A percentile compares a stretch with the other conserved stretches of the same genome.
These are phyloP conservation scores for Patella pellucida DNA, from an alignment of 2,888 invertebrate genomes.

Conservation along the genomic window DNA sequence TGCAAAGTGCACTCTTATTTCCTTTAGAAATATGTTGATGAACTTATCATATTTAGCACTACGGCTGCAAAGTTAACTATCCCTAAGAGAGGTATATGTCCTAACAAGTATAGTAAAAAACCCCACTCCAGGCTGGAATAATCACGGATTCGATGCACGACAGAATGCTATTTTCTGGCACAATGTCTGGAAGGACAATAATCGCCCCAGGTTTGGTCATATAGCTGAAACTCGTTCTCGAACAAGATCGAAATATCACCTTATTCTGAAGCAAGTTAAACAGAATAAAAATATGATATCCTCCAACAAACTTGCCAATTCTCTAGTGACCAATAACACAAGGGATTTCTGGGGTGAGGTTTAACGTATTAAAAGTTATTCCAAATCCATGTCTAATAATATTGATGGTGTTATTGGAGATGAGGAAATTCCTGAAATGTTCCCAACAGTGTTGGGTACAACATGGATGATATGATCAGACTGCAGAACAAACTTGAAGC, in stretches of 20 bases:
- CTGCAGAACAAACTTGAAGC: too few relatives aligned
- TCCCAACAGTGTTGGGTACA: too few relatives aligned
- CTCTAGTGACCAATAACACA: background rate
- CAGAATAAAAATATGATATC: too few relatives aligned
- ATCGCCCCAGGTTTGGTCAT: conserved; percentile 1
- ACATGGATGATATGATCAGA: too few relatives aligned
- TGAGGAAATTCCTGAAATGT: background rate
- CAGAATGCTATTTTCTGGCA: background rate
- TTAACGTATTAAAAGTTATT: background rate
- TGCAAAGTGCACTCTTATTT: background rate
- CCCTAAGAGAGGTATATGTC: too few relatives aligned
- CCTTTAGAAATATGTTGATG: background rate
- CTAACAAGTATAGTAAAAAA: too few relatives aligned
- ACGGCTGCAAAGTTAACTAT: too few relatives aligned
- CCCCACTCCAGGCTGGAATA: background rate
- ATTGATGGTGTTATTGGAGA: conserved; percentile 6
- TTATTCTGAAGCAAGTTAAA: background rate
- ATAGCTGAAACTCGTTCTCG: background rate
- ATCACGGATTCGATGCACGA: background rate
- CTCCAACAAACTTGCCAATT: background rate
- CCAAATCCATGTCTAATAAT: conserved; percentile 1
- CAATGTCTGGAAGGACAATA: conserved; percentile 2
- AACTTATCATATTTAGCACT: too few relatives aligned
- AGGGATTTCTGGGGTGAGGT: background rate
- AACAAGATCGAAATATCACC: conserved; percentile 3